A percentile compares a stretch with the other conserved stretches of the same genome.
phyloP scores from a whole-genome alignment of 2,113 vertebrate species.

The Esox niger region DNA sequence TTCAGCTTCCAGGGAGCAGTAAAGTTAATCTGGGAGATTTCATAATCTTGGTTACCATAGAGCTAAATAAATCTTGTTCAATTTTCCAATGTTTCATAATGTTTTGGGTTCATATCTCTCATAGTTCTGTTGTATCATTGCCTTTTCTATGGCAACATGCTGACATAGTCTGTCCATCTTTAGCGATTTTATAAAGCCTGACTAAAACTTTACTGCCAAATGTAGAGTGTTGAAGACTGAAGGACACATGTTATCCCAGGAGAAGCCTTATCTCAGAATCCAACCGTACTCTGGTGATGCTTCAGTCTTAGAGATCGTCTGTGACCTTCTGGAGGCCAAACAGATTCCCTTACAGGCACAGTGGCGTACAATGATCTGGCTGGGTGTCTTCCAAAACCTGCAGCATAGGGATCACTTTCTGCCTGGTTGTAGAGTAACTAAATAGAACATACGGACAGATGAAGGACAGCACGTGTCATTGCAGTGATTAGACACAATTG shows the following conservation, averaged over 20 bases:
- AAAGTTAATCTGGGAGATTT: no score
- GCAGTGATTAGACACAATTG: neutral
- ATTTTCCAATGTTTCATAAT: no score
- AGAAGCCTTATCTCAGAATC: no score
- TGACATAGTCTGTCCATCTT: no score
- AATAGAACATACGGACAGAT: neutral
- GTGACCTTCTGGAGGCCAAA: constrained; percentile 10
- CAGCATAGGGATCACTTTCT: constrained; percentile 26
- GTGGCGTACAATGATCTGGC: neutral
- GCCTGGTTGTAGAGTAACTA: constrained; percentile 25
- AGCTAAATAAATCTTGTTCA: no score
- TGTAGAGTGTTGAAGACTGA: neutral
- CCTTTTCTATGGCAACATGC: no score
- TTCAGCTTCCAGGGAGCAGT: no score
- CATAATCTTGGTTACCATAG: no score
- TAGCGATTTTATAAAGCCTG: no score
- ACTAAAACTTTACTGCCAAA: neutral
- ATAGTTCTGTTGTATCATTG: no score
- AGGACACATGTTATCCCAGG: neutral
- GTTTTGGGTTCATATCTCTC: no score
- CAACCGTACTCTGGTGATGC: constrained; percentile 14
- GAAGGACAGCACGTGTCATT: constrained; percentile 15
- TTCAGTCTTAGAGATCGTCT: constrained; percentile 1
- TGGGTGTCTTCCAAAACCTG: constrained; percentile 38
- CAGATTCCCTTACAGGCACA: constrained; percentile 38